Base-by-base conservation (phyloP, 53 echinoderm and acorn worm species). In the Crossaster papposus region DNA sequence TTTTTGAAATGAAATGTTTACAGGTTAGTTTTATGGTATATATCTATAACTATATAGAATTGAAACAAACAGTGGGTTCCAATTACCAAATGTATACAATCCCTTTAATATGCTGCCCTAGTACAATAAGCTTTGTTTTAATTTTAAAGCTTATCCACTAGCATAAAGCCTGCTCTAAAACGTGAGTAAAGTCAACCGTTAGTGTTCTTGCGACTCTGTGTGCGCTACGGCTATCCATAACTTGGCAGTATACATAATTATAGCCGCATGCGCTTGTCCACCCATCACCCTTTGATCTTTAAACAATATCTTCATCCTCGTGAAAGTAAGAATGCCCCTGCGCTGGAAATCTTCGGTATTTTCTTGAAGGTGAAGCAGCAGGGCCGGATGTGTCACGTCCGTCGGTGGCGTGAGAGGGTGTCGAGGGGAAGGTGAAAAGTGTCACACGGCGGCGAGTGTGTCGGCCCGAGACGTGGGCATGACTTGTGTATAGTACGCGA, bases 251-350 rank as follows among this genome's bases (percentile, higher is more conserved):
- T 9, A n/a, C n/a, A n/a, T n/a, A n/a, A n/a, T n/a, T n/a, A 44
- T 1, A 44, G 44, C 44, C 44, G 44, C 9, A 44, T 44, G 44
- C 44, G 44, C 62, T 62, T 18, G 3, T 28, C 26, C 72, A 22
- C 29, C 22, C 75, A 32, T 74, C 36, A 35, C 75, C 75, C 75
- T 74, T 74, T 36, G 75, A 74, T 74, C 75, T 74, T 74, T 35
- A 13, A 14, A 33, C 30, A 74, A 68, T 7, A 33, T 35, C 36
- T 74, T 13, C 34, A 33, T 74, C 22, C 36, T 35, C 75, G 20
- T 20, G 36, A 36, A 33, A 13, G 75, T 35, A 36, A 74, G 75
- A 74, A 74, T 68, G 28, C 68, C 68, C 3, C 28, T 68, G 24
- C 28, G 12, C 11, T 74, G 34, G 75, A 74, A 35, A 33, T 18